Percentiles rank a stretch among this genome's conserved stretches.
phyloP scores from a whole-genome alignment of 2,113 vertebrate genomes.

The Bos indicus region DNA sequence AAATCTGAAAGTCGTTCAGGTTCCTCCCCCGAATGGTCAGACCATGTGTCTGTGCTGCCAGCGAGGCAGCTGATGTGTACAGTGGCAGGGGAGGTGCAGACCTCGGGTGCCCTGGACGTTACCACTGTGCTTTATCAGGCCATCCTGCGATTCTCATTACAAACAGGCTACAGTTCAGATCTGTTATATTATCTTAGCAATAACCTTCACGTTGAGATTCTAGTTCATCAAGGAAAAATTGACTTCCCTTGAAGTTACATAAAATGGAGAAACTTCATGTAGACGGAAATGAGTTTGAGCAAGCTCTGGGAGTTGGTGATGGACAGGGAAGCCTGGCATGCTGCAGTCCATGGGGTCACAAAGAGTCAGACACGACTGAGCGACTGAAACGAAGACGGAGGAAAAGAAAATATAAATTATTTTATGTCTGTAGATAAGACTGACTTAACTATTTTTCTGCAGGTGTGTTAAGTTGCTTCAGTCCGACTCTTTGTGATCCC shows the following conservation, averaged over 20 bases:
- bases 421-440: neutral
- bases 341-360: neutral
- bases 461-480: neutral
- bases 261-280: neutral
- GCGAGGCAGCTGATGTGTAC: accelerated
- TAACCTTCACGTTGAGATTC: neutral
- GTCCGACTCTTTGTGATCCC: neutral
- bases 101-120: neutral
- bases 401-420: neutral
- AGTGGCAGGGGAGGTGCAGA: accelerated
- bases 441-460: no score
- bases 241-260: neutral
- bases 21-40: accelerated
- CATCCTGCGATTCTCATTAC: neutral
- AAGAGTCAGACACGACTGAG: neutral
- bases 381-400: neutral
- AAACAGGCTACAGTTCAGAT: neutral
- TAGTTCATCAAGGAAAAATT: neutral
- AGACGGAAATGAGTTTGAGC: neutral
- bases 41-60: accelerated
- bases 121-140: accelerated
- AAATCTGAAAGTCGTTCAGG: accelerated
- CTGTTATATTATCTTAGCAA: neutral
- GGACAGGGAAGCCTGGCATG: neutral
- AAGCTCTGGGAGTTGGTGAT: neutral